Conservation (phyloP, 2,888 invertebrate species). For the Nipponacmea schrenckii region DNA sequence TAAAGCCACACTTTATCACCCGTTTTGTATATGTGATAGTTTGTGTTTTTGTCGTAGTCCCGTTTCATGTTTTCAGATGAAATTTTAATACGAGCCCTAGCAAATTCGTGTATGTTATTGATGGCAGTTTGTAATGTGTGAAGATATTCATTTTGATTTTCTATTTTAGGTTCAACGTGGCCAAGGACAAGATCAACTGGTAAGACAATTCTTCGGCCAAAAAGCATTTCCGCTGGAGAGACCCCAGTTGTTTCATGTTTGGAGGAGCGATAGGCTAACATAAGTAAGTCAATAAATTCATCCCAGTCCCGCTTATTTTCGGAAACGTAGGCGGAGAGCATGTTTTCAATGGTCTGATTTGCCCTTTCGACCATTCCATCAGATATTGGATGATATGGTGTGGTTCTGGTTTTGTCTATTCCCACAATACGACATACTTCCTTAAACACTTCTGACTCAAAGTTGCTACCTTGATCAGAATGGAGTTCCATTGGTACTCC, state of each 20-base stretch:
- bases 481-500: slow-evolving; percentile 32
- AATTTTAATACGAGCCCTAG: too few relatives aligned
- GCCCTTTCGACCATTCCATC: slow-evolving; percentile 30
- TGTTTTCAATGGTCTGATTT: slow-evolving; percentile 25
- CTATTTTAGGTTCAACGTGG: slow-evolving; percentile 15
- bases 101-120: neutral
- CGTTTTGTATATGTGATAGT: too few relatives aligned
- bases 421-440: slow-evolving; percentile 31
- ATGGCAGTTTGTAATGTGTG: slow-evolving; percentile 14
- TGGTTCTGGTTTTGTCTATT: slow-evolving; percentile 31
- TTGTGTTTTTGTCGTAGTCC: too few relatives aligned
- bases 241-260: slow-evolving; percentile 28
- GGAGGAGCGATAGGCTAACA: slow-evolving; percentile 35
- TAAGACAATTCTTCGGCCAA: slow-evolving; percentile 29
- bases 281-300: slow-evolving; percentile 26
- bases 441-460: slow-evolving; percentile 28
- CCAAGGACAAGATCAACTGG: slow-evolving; percentile 29
- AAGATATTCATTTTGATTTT: slow-evolving; percentile 13
- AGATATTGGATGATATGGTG: too few relatives aligned
- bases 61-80: too few relatives aligned
- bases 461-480: slow-evolving; percentile 34
- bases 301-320: slow-evolving; percentile 32
- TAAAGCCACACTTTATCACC: too few relatives aligned
- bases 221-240: slow-evolving; percentile 27
- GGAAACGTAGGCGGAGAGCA: slow-evolving; percentile 24